Evolutionary conservation across 2,888 invertebrate species (phyloP).

Genomic region (Myathropa florea): DNA sequence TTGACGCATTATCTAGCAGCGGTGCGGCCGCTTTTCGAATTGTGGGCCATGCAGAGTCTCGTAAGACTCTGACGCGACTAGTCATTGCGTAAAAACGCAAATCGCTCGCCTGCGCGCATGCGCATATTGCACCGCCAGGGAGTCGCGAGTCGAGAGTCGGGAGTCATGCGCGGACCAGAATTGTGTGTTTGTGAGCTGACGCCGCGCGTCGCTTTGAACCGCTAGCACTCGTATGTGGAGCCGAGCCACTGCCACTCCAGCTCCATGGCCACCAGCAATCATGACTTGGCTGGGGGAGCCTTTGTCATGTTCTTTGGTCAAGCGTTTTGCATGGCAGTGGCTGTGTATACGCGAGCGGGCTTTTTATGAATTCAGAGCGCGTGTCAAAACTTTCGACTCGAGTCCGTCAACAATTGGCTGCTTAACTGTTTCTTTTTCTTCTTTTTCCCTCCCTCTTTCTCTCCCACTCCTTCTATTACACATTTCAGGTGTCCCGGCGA

Average conservation of each 20-base stretch:
- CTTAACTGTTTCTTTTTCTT: conserved; percentile 45
- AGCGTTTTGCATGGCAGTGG: conserved; percentile 23
- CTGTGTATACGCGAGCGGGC: conserved; percentile 1
- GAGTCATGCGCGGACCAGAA: neutral
- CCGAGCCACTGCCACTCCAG: neutral
- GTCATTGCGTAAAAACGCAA: conserved; percentile 50
- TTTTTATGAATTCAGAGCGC: conserved; percentile 63
- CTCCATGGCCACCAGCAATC: conserved; percentile 12
- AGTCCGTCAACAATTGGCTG: conserved; percentile 59
- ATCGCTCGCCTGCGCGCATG: conserved; percentile 13
- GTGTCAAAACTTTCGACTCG: conserved; percentile 68
- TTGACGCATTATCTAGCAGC: conserved; percentile 14
- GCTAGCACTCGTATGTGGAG: neutral
- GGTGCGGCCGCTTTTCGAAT: conserved; percentile 4
- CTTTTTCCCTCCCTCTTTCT: neutral
- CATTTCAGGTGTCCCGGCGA: conserved; percentile 48
- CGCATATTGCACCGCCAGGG: conserved; percentile 11
- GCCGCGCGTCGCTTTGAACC: neutral
- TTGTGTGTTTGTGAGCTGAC: neutral
- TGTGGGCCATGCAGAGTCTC: conserved; percentile 8
- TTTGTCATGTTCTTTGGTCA: conserved; percentile 36
- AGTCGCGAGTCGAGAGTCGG: too few relatives aligned
- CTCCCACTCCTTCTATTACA: neutral
- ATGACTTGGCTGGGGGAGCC: conserved; percentile 6
- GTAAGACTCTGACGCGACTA: conserved; percentile 18